phyloP scores from a whole-genome alignment of 2,888 invertebrate genomes.

The Orthonychiurus folsomi region DNA sequence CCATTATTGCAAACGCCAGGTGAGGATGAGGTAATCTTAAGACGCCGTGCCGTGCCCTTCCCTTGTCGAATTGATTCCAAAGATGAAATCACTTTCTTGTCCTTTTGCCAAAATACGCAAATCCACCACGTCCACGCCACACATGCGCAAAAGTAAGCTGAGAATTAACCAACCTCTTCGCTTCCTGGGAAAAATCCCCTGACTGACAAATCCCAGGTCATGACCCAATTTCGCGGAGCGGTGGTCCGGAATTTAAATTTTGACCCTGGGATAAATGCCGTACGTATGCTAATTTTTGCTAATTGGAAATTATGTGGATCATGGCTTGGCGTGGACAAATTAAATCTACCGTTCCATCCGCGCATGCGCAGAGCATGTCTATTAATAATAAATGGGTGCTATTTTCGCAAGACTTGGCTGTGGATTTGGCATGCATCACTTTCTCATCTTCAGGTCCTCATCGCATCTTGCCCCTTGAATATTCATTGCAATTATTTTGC shows the following conservation, averaged over 20 bases:
- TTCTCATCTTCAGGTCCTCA: too few species aligned
- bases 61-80: neutral
- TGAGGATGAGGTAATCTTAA: neutral
- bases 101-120: neutral
- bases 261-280: too few species aligned
- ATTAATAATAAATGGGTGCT: too few species aligned
- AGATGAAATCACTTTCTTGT: neutral
- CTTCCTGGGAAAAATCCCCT: neutral
- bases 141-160: neutral
- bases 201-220: neutral
- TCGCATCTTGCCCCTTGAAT: too few species aligned
- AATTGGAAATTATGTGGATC: neutral
- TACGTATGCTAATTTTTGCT: too few species aligned
- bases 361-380: too few species aligned
- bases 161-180: neutral
- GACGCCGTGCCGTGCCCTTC: neutral
- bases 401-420: too few species aligned
- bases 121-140: neutral
- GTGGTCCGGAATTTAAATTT: neutral
- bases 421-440: too few species aligned
- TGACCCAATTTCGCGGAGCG: neutral
- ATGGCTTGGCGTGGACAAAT: neutral
- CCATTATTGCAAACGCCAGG: neutral
- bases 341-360: too few species aligned
- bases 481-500: too few species aligned